These are phyloP conservation scores for Fragum fragum DNA, from an alignment of 2,888 invertebrate genomes.

Conservation along the genomic window DNA sequence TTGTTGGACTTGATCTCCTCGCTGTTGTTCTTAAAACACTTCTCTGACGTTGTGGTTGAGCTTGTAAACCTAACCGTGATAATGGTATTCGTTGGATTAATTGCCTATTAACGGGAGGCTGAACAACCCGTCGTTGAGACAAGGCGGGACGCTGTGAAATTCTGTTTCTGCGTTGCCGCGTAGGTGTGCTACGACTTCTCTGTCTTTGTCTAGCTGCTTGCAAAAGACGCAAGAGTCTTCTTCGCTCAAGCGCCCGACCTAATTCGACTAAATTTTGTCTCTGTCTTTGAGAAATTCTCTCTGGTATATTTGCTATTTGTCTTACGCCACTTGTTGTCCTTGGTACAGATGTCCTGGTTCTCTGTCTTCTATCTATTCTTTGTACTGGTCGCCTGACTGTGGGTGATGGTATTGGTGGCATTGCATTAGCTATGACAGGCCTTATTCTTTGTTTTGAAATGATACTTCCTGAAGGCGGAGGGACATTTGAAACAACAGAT, in stretches of 20 bases:
- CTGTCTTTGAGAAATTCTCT: neutral
- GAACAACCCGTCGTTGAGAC: constrained; percentile 3
- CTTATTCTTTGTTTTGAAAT: neutral
- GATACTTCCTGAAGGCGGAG: neutral
- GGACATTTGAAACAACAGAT: neutral
- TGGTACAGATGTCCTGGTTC: neutral
- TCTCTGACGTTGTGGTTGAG: neutral
- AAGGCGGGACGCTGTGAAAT: neutral
- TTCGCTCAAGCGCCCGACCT: neutral
- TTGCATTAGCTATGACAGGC: neutral
- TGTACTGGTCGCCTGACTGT: neutral
- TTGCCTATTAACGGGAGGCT: neutral
- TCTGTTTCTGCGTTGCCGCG: neutral
- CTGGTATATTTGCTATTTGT: neutral
- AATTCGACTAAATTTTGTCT: neutral
- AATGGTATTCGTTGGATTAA: constrained; percentile 5
- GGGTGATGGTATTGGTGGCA: neutral
- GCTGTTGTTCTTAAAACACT: neutral
- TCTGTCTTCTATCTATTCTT: neutral
- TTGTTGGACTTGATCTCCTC: neutral
- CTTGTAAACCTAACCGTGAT: neutral
- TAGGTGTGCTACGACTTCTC: neutral
- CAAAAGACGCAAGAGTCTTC: neutral
- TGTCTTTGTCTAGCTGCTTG: neutral
- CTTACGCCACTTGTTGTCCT: neutral